Conservation (phyloP, 2,888 invertebrate species). For the Synergus itoensis region DNA sequence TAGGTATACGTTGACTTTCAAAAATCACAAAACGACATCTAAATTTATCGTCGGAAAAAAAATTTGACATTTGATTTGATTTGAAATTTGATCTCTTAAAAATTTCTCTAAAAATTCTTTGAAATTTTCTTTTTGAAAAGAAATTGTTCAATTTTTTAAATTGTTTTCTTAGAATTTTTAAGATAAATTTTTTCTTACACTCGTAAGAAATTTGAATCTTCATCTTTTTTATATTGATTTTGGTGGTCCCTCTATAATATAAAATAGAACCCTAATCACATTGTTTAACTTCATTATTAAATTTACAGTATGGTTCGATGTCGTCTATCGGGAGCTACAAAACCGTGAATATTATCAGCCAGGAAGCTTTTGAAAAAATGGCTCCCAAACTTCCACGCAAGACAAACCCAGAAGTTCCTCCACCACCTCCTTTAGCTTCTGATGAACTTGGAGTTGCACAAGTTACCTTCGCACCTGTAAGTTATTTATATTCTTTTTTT, state of each 20-base stretch:
- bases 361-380: slow-evolving; percentile 92
- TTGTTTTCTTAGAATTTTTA: neutral
- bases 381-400: slow-evolving; percentile 84
- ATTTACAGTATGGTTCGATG: slow-evolving; percentile 77
- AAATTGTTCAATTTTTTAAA: no score
- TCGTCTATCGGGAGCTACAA: slow-evolving; percentile 83
- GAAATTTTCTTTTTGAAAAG: no score
- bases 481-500: slow-evolving; percentile 41
- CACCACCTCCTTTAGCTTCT: slow-evolving; percentile 86
- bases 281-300: slow-evolving; percentile 35
- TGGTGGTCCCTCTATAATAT: neutral
- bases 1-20: no score
- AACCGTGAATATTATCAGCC: slow-evolving; percentile 92
- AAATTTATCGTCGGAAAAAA: no score
- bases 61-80: no score
- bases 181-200: neutral
- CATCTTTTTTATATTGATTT: neutral
- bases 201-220: no score
- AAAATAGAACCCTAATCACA: neutral
- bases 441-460: slow-evolving; percentile 68
- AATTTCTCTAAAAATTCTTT: no score
- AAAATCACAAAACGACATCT: no score
- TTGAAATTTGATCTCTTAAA: no score
- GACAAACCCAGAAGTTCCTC: slow-evolving; percentile 87
- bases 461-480: slow-evolving; percentile 49